Conservation (phyloP, 2,888 invertebrate species). For the Leptinotarsa tumamoca region DNA sequence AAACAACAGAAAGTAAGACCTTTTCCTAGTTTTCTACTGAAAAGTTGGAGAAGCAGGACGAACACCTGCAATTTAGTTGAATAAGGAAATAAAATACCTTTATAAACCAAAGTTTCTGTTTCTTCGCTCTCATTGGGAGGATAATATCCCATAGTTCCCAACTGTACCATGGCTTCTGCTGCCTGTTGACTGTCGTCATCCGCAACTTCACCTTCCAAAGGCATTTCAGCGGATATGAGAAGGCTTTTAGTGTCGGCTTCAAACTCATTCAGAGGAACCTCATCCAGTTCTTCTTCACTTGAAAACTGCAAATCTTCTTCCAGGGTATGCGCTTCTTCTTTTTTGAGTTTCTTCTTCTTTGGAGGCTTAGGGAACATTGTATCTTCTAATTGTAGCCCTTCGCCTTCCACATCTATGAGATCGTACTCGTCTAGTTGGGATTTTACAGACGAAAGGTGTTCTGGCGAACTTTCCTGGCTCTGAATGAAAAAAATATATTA, state of each 20-base stretch:
- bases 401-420: constrained; percentile 76
- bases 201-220: constrained; percentile 57
- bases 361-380: constrained; percentile 59
- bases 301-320: constrained; percentile 74
- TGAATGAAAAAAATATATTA: constrained; percentile 50
- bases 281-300: constrained; percentile 77
- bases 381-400: constrained; percentile 62
- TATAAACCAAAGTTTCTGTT: constrained; percentile 52
- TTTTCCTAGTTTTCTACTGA: no score
- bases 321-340: constrained; percentile 64
- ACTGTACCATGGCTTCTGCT: constrained; percentile 82
- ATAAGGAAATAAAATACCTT: constrained; percentile 40
- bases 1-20: no score
- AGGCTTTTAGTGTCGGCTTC: constrained; percentile 65
- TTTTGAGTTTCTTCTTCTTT: constrained; percentile 62
- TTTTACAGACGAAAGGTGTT: constrained; percentile 62
- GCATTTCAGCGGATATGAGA: constrained; percentile 66
- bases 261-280: constrained; percentile 70
- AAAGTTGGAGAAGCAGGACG: neutral
- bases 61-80: no score
- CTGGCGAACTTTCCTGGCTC: constrained; percentile 74
- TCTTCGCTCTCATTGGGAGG: constrained; percentile 62
- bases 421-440: constrained; percentile 69
- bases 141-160: constrained; percentile 77
- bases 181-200: constrained; percentile 73